phyloP scores from a whole-genome alignment of 2,888 invertebrate species.

The Oscheius sp. region DNA sequence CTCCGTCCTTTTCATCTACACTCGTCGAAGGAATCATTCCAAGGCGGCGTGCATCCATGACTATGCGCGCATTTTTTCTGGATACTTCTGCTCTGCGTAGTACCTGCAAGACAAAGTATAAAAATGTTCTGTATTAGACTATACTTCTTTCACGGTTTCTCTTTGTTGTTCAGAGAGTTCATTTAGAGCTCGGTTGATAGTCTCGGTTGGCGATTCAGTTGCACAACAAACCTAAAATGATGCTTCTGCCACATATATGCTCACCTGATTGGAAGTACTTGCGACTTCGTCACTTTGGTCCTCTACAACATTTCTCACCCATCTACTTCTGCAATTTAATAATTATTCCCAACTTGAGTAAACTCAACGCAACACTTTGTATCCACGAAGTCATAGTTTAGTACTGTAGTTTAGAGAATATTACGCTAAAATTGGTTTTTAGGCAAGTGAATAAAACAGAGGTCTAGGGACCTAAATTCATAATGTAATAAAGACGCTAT shows the following conservation, averaged over 20 bases:
- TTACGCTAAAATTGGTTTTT: too few relatives aligned
- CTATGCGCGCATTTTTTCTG: constrained; percentile 57
- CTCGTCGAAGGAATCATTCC: constrained; percentile 1
- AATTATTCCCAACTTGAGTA: neutral
- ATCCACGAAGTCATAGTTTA: constrained; percentile 25
- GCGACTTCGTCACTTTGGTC: neutral
- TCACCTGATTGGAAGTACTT: neutral
- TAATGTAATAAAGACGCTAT: too few relatives aligned
- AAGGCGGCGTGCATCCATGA: constrained; percentile 54
- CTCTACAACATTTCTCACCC: neutral
- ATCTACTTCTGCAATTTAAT: constrained; percentile 5
- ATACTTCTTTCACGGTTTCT: constrained; percentile 25
- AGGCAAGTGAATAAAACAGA: too few relatives aligned
- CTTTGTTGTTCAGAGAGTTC: constrained; percentile 27
- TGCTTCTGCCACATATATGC: neutral
- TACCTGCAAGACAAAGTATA: constrained; percentile 43
- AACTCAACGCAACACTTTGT: constrained; percentile 15
- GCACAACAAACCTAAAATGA: neutral
- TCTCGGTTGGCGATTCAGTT: constrained; percentile 11
- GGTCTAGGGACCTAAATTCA: too few relatives aligned
- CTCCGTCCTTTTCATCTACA: neutral
- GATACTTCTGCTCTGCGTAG: constrained; percentile 62
- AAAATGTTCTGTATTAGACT: neutral
- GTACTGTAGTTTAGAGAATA: neutral
- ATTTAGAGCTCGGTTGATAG: constrained; percentile 19